Percentiles rank a stretch among this genome's conserved stretches.
These are phyloP conservation scores for Himalopsyche kuldschensis DNA, from an alignment of 2,888 invertebrate species.

Conservation along the genomic window DNA sequence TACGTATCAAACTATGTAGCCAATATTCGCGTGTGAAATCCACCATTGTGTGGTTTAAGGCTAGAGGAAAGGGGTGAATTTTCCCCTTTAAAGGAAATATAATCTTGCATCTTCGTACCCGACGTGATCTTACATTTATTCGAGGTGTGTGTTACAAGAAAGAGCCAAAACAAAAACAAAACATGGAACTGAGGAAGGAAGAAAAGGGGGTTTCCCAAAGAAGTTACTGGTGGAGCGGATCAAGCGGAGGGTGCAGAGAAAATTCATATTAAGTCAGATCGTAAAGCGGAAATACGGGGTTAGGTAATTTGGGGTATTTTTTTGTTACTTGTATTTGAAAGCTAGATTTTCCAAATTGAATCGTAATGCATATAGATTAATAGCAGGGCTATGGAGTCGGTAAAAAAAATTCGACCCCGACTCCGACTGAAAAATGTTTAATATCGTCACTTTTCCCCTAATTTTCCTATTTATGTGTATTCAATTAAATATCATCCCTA, in stretches of 20 bases:
- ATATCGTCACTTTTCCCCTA: no score
- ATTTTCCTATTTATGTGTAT: no score
- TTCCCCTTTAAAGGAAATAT: background rate
- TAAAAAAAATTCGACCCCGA: no score
- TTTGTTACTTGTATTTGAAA: background rate
- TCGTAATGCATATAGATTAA: no score
- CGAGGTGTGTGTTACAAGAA: constrained; percentile 1
- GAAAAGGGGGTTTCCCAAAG: background rate
- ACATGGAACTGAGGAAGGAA: background rate
- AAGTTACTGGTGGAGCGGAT: background rate
- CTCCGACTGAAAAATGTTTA: no score
- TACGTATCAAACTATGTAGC: no score
- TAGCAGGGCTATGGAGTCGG: no score
- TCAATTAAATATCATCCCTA: no score
- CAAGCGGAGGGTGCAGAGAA: background rate
- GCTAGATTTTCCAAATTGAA: background rate
- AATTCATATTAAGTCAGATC: constrained; percentile 7
- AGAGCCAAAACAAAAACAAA: constrained; percentile 1
- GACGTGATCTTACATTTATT: background rate
- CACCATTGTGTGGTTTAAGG: background rate
- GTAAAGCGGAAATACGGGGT: constrained; percentile 2
- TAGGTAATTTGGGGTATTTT: constrained; percentile 10
- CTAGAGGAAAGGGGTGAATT: background rate
- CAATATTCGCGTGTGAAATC: background rate
- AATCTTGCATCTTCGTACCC: background rate